Conservation (phyloP, 53 echinoderm and acorn worm genomes). For the Echinarachnius parma region DNA sequence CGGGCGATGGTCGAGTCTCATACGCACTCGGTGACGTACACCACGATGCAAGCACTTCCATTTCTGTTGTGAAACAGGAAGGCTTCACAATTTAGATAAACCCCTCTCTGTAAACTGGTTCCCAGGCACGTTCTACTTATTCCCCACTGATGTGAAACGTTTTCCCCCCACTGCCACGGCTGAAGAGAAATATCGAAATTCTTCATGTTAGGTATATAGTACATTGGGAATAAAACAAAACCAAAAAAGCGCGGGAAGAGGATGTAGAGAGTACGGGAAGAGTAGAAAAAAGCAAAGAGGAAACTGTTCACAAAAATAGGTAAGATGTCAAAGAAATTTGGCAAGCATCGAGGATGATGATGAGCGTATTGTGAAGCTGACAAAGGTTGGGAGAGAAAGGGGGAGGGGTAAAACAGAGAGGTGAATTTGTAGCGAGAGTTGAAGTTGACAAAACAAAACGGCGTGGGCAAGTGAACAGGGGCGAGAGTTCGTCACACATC, state of each 20-base stretch:
- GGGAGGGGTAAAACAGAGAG: neutral
- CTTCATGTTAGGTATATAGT: constrained; percentile 10
- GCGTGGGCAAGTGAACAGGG: too few relatives aligned
- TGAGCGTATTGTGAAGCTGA: constrained; percentile 34
- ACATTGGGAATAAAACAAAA: constrained; percentile 16
- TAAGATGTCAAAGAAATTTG: constrained; percentile 49
- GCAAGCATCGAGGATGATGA: constrained; percentile 32
- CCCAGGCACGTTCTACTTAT: constrained; percentile 52
- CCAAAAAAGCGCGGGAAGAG: neutral
- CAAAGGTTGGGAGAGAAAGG: neutral
- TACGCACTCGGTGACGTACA: constrained; percentile 49
- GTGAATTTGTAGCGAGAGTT: neutral
- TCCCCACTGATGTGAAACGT: constrained; percentile 37
- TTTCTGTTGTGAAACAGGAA: constrained; percentile 52
- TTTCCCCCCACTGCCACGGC: neutral
- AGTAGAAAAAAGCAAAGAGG: constrained; percentile 35
- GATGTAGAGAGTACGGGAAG: constrained; percentile 11
- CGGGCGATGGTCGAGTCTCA: constrained; percentile 38
- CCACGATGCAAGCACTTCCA: constrained; percentile 37
- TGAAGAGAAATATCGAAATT: neutral
- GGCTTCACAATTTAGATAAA: constrained; percentile 54
- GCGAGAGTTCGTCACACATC: too few relatives aligned
- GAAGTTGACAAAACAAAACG: too few relatives aligned
- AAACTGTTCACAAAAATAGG: constrained; percentile 52
- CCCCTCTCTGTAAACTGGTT: constrained; percentile 49